Evolutionary conservation across 2,888 invertebrate genomes (phyloP).

Genomic region (Agriopis aurantiaria): DNA sequence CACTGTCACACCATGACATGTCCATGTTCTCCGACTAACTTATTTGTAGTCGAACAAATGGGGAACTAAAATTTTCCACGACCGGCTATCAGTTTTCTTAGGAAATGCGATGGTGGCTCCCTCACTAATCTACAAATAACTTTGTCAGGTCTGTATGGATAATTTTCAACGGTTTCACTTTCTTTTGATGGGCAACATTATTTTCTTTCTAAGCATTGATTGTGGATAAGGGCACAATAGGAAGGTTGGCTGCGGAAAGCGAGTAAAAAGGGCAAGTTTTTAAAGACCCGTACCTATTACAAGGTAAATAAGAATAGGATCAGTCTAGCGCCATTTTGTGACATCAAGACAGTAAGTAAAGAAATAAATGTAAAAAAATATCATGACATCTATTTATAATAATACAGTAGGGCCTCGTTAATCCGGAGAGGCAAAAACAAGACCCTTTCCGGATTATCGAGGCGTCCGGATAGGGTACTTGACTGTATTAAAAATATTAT

Average conservation of each 20-base stretch:
- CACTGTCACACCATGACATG: not conserved
- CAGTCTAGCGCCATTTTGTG: no score
- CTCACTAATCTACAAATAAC: not conserved
- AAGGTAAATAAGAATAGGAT: no score
- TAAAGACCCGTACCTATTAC: no score
- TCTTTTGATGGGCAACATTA: not conserved
- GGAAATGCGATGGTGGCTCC: not conserved
- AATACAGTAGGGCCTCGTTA: no score
- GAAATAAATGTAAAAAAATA: no score
- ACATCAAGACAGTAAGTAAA: no score
- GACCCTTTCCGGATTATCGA: no score
- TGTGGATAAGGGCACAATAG: not conserved
- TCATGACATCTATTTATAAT: no score
- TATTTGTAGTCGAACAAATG: not conserved
- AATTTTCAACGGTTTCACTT: slow-evolving; percentile 16
- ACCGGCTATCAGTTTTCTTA: not conserved
- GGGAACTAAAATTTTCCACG: not conserved
- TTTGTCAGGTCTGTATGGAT: not conserved
- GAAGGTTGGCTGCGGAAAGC: not conserved
- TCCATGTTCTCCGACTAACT: not conserved
- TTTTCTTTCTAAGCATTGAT: not conserved
- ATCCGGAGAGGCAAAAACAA: no score
- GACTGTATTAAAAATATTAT: no score
- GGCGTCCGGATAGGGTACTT: no score
- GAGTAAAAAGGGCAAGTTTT: not conserved